These are phyloP conservation scores for Eumerus sabulonum DNA, from an alignment of 2,888 invertebrate species.

Conservation along the genomic window DNA sequence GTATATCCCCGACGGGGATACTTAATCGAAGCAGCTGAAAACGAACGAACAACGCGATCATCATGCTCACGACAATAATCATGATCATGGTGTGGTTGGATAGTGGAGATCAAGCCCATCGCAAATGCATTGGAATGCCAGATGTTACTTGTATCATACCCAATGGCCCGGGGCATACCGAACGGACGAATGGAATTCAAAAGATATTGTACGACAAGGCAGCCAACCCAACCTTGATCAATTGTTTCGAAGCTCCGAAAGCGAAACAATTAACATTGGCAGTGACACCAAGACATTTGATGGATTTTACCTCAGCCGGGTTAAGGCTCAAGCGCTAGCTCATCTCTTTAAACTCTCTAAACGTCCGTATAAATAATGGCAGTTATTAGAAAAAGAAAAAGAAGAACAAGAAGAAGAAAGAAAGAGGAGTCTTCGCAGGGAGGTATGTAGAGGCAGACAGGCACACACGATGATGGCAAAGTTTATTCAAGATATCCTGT, in stretches of 20 bases:
- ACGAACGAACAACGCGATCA: constrained; percentile 32
- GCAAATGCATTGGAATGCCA: constrained; percentile 62
- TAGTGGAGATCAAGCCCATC: constrained; percentile 51
- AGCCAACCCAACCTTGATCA: constrained; percentile 51
- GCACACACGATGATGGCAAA: constrained; percentile 30
- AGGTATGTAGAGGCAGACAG: constrained; percentile 9
- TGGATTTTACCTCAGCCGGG: constrained; percentile 21
- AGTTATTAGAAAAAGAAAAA: constrained; percentile 22
- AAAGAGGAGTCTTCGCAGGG: too few relatives aligned
- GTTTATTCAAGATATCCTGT: constrained; percentile 54
- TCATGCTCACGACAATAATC: constrained; percentile 38
- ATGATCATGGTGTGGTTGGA: constrained; percentile 31
- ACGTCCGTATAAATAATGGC: background rate
- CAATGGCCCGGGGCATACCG: too few relatives aligned
- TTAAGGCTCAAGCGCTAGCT: background rate
- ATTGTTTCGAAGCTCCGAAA: constrained; percentile 43
- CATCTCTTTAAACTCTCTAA: background rate
- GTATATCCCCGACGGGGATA: constrained; percentile 21
- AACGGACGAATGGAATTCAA: background rate
- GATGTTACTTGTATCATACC: constrained; percentile 47
- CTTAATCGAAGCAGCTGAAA: constrained; percentile 25
- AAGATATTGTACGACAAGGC: constrained; percentile 3
- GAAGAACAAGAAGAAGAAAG: background rate
- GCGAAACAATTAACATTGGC: constrained; percentile 7
- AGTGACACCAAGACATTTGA: constrained; percentile 15